These are phyloP conservation scores for Nyctereutes procyonoides DNA, from an alignment of 2,113 vertebrate genomes.

Conservation along the genomic window DNA sequence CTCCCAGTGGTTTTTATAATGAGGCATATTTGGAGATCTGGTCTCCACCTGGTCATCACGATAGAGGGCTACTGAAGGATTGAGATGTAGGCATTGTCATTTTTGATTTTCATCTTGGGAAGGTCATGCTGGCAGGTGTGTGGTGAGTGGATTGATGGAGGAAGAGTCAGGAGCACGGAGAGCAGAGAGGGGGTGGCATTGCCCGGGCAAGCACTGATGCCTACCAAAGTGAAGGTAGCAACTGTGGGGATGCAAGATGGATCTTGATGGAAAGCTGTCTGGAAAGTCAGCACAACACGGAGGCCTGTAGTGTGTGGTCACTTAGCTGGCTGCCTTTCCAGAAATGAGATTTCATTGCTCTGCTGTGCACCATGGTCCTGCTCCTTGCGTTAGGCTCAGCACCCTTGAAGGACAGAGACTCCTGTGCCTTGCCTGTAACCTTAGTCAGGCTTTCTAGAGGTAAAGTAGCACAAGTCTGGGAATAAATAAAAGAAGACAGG, in stretches of 20 bases:
- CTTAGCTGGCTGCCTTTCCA: not conserved
- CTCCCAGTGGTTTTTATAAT: not conserved
- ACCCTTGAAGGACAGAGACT: not conserved
- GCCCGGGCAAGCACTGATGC: not conserved
- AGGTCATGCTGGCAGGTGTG: not conserved
- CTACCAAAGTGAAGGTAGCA: not conserved
- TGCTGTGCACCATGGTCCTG: fast-evolving
- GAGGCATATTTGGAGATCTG: not conserved
- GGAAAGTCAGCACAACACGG: not conserved
- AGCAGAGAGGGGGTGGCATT: not conserved
- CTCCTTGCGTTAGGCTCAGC: not conserved
- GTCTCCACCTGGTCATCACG: not conserved
- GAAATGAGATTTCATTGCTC: not conserved
- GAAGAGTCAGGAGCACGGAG: not conserved
- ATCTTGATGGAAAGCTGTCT: not conserved
- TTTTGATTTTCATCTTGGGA: not conserved
- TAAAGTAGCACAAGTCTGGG: slow-evolving; percentile 39
- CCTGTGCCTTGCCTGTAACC: not conserved
- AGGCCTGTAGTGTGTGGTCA: not conserved
- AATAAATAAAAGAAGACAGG: slow-evolving; percentile 67
- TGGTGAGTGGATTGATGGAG: not conserved
- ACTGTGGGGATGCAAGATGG: not conserved
- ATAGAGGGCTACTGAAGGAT: not conserved
- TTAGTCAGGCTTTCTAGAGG: not conserved
- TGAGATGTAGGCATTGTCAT: not conserved